Percentiles rank a stretch among this genome's conserved stretches.
phyloP scores from a whole-genome alignment of 2,113 vertebrate genomes.

The Corynorhinus townsendii region DNA sequence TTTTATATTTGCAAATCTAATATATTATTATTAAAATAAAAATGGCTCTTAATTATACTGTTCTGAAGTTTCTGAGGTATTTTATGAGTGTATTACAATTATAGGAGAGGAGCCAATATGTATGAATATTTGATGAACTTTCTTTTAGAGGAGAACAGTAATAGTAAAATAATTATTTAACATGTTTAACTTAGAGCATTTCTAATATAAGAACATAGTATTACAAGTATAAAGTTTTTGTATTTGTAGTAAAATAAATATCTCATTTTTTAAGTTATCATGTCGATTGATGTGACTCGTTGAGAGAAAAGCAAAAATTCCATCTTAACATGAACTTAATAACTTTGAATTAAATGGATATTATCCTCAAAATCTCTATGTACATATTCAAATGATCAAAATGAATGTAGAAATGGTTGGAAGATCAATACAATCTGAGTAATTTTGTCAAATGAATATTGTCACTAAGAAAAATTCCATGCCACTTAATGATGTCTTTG shows the following conservation, averaged over 20 bases:
- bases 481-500: neutral
- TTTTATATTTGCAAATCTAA: slow-evolving; percentile 49
- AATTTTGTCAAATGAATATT: neutral
- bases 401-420: neutral
- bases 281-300: neutral
- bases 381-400: neutral
- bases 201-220: neutral
- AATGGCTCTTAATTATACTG: neutral
- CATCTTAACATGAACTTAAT: neutral
- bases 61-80: neutral
- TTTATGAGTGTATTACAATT: neutral
- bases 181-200: neutral
- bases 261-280: neutral
- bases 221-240: neutral
- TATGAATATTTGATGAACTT: neutral
- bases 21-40: slow-evolving; percentile 58
- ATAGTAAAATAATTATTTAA: neutral
- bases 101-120: fast-evolving
- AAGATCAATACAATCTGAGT: neutral
- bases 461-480: neutral
- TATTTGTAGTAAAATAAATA: neutral
- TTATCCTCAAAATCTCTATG: neutral
- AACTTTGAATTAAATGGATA: neutral
- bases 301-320: neutral
- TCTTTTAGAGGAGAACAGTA: neutral